Base-by-base conservation (phyloP, 1,140 invertebrate genomes). In the Aphaenogaster ashmeadi region DNA sequence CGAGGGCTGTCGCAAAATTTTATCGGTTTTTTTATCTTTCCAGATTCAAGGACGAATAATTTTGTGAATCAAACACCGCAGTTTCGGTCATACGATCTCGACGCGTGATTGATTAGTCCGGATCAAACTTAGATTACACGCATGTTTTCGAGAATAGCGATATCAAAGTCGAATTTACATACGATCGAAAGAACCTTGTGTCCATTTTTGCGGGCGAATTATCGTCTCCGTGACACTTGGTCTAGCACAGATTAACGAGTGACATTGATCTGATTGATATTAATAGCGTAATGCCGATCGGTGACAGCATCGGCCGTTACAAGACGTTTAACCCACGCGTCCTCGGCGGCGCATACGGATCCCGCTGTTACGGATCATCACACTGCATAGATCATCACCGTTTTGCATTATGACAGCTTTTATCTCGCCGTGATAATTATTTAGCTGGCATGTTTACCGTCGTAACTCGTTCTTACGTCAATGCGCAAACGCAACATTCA, bases 181-280 rank as follows among this genome's bases (percentile, higher is more conserved):
- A 15, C 47, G 62, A 60, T 71, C 62, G 60, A 78, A 77, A 87
- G 50, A 36, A 66, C 77, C 77, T 88, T 89, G 83, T 89, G 47
- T 72, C 80, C 80, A 74, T 84, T 84, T 75, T 74, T 75, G 54
- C 69, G 41, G n/a, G 15, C 58, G 33, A 84, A 75, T 75, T 75
- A 75, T 60, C 69, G 67, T 74, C 67, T 83, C 80, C 38, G 18
- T 62, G 80, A 75, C 69, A 75, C 33, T 84, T 60, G 54, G 80
- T 27, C 69, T 50, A 74, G 67, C 80, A 60, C 69, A 84, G 80
- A 84, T 84, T 75, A 74, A 60, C 47, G 27, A 13, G 33, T 71
- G 80, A 84, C 80, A 84, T 84, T 84, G 80, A 84, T 84, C 69
- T 75, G 41, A 50, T 84, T 84, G 80, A 84, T 74, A 84, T 84